phyloP scores from a whole-genome alignment of 2,797 vertebrate species.

The Amniataba percoides region DNA sequence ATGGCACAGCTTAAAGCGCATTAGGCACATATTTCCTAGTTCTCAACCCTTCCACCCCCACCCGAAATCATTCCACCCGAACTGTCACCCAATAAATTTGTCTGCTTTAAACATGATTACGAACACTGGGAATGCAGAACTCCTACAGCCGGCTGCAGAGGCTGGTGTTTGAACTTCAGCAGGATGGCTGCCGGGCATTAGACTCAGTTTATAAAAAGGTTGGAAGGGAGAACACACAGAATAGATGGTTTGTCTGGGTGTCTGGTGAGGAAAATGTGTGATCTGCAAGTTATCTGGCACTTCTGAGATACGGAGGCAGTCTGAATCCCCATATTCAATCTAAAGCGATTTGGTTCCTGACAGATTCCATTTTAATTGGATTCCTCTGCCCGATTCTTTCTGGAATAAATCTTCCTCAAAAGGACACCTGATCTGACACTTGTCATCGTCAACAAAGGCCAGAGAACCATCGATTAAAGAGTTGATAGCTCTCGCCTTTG shows the following conservation, averaged over 20 bases:
- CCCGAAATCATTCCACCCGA: conserved; percentile 18
- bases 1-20: conserved; percentile 62
- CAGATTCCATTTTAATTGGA: conserved; percentile 77
- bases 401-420: conserved; percentile 72
- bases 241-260: conserved; percentile 62
- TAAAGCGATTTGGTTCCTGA: conserved; percentile 59
- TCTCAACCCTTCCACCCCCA: background rate
- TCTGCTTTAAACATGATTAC: conserved; percentile 60
- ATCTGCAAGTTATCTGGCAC: conserved; percentile 66
- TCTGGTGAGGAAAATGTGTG: conserved; percentile 58
- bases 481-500: conserved; percentile 25
- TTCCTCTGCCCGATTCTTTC: conserved; percentile 61
- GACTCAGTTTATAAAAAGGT: conserved; percentile 28
- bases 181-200: conserved; percentile 34
- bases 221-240: conserved; percentile 52
- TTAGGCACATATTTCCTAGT: conserved; percentile 53
- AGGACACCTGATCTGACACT: conserved; percentile 70
- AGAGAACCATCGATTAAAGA: conserved; percentile 57
- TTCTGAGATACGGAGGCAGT: conserved; percentile 39
- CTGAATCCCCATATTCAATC: conserved; percentile 62
- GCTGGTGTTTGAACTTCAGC: conserved; percentile 43
- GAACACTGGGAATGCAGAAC: conserved; percentile 45
- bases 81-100: conserved; percentile 50
- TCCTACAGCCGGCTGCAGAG: conserved; percentile 42
- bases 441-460: conserved; percentile 71